These are phyloP conservation scores for Ceyx erithaca DNA, from an alignment of 2,797 vertebrate genomes.

Conservation along the genomic window DNA sequence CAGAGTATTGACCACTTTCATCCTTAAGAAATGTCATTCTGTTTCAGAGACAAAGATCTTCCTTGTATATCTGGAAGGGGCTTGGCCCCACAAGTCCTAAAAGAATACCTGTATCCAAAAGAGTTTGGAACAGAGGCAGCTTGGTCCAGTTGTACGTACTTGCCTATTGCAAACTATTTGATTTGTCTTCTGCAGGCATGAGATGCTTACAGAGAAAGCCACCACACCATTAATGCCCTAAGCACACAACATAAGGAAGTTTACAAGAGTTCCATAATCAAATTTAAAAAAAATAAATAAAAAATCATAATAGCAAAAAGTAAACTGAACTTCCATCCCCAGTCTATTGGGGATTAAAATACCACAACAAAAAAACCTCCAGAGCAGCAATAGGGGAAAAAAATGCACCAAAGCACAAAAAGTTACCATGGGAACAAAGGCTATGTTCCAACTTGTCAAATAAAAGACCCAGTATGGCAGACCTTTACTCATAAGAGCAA, in stretches of 20 bases:
- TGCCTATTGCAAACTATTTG: neutral
- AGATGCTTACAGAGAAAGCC: neutral
- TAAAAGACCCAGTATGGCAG: slow-evolving; percentile 64
- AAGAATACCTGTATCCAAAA: neutral
- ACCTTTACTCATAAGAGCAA: slow-evolving; percentile 54
- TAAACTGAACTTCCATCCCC: slow-evolving; percentile 13
- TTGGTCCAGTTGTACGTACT: neutral
- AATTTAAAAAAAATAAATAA: neutral
- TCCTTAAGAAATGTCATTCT: neutral
- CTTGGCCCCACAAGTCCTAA: neutral
- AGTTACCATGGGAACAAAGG: slow-evolving; percentile 73
- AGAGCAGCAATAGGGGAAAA: slow-evolving; percentile 56
- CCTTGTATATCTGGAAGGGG: neutral
- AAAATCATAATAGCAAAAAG: slow-evolving; percentile 9
- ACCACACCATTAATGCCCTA: neutral
- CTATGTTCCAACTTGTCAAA: slow-evolving; percentile 66
- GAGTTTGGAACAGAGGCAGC: neutral
- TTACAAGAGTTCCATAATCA: slow-evolving; percentile 26
- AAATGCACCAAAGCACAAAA: slow-evolving; percentile 58
- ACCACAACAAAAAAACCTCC: slow-evolving; percentile 59
- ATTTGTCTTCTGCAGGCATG: neutral
- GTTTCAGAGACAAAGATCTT: neutral
- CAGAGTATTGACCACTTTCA: neutral
- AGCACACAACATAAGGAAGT: slow-evolving; percentile 6
- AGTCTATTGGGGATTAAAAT: slow-evolving; percentile 46